Conservation (phyloP, 2,797 vertebrate genomes). For the Schizopygopsis pylzovi region DNA sequence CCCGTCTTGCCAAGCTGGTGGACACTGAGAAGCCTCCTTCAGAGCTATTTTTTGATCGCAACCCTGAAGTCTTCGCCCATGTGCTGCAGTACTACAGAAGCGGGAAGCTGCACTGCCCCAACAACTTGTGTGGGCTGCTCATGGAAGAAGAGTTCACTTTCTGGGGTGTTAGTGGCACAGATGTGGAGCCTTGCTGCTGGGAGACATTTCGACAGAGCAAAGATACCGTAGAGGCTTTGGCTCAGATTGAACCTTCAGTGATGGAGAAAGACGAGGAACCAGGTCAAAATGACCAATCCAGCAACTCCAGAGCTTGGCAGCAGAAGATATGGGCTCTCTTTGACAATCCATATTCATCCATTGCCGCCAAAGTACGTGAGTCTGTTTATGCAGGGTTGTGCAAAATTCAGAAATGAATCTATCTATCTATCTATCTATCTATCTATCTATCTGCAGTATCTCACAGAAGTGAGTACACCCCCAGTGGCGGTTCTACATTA, state of each 20-base stretch:
- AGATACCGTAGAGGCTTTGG: conserved; percentile 1
- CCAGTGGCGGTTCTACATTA: no score
- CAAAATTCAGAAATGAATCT: not conserved
- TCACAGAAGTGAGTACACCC: no score
- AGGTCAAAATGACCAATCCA: not conserved
- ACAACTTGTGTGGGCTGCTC: not conserved
- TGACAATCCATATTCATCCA: conserved; percentile 35
- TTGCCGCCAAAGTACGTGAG: not conserved
- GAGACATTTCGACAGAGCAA: not conserved
- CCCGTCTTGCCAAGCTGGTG: conserved; percentile 28
- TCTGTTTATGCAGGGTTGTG: not conserved
- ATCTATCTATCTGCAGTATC: no score
- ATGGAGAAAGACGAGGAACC: not conserved
- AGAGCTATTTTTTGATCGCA: conserved; percentile 43
- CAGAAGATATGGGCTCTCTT: conserved; percentile 45
- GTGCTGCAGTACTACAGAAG: conserved; percentile 44
- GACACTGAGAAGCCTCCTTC: not conserved
- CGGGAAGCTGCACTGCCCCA: conserved; percentile 39
- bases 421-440: not conserved
- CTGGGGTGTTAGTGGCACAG: conserved; percentile 36
- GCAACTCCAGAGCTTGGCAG: not conserved
- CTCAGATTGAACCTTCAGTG: conserved; percentile 7
- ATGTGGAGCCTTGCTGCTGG: conserved; percentile 51
- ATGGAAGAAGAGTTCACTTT: conserved; percentile 40
- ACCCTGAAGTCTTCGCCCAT: conserved; percentile 32